These are phyloP conservation scores for Romanogobio albipinnatus DNA, from an alignment of 2,113 vertebrate species.

Conservation along the genomic window DNA sequence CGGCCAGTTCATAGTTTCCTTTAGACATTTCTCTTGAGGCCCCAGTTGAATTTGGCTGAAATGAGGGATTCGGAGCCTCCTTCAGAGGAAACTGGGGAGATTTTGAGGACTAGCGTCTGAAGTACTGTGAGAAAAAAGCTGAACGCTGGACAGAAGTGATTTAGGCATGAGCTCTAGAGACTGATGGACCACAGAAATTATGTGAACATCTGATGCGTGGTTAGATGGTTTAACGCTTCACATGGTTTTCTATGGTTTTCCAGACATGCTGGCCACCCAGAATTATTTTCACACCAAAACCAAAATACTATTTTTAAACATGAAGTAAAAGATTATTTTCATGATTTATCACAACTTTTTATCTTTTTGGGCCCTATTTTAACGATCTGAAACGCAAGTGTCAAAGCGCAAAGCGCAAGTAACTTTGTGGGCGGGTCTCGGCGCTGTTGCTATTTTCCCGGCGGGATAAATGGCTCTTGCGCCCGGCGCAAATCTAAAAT, in stretches of 20 bases:
- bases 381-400: no score
- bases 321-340: neutral
- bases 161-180: constrained; percentile 21
- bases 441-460: no score
- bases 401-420: no score
- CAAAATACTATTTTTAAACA: neutral
- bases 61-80: neutral
- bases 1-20: neutral
- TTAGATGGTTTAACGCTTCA: neutral
- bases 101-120: neutral
- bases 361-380: no score
- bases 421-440: no score
- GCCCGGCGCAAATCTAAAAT: no score
- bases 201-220: neutral
- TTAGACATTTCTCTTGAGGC: neutral
- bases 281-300: neutral
- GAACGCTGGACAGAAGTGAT: constrained; percentile 1
- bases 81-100: neutral
- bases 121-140: constrained; percentile 44
- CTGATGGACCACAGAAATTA: neutral
- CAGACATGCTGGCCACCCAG: neutral
- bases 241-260: neutral
- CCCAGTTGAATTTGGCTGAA: neutral
- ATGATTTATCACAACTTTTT: no score
- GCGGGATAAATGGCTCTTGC: no score